phyloP scores from a whole-genome alignment of 2,797 vertebrate genomes.

The Oreochromis mossambicus region DNA sequence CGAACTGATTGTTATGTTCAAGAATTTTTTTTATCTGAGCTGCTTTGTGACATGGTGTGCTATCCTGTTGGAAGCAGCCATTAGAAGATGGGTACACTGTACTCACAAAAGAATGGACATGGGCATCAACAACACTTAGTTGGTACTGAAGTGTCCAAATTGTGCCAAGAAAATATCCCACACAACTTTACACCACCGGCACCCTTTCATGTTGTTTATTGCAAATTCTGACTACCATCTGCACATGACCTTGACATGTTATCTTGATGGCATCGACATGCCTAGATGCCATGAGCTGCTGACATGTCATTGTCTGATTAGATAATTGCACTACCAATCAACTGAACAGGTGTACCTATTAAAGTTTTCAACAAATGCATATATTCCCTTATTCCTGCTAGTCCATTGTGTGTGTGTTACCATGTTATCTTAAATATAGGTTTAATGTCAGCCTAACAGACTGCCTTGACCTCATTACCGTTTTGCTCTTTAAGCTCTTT shows the following conservation, averaged over 20 bases:
- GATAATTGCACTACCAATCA: not conserved
- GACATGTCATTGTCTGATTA: not conserved
- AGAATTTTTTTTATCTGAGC: not conserved
- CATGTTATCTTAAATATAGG: constrained; percentile 74
- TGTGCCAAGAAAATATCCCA: not conserved
- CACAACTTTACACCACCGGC: not conserved
- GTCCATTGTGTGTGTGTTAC: constrained; percentile 7
- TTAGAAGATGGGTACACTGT: not conserved
- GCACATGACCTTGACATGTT: not conserved
- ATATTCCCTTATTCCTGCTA: not conserved
- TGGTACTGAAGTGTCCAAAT: not conserved
- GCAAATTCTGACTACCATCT: not conserved
- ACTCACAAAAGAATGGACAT: not conserved
- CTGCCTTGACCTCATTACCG: constrained; percentile 53
- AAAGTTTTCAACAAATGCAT: not conserved
- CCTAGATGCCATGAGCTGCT: not conserved
- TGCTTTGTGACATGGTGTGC: not conserved
- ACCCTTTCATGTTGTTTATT: not conserved
- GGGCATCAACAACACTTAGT: not conserved
- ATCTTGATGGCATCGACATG: not conserved
- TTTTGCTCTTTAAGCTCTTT: constrained; percentile 60
- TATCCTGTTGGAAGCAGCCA: not conserved
- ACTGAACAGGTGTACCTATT: not conserved
- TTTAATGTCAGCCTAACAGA: constrained; percentile 79
- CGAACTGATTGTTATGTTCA: not conserved